phyloP scores from a whole-genome alignment of 2,113 vertebrate species.

The Dermatemys mawii region DNA sequence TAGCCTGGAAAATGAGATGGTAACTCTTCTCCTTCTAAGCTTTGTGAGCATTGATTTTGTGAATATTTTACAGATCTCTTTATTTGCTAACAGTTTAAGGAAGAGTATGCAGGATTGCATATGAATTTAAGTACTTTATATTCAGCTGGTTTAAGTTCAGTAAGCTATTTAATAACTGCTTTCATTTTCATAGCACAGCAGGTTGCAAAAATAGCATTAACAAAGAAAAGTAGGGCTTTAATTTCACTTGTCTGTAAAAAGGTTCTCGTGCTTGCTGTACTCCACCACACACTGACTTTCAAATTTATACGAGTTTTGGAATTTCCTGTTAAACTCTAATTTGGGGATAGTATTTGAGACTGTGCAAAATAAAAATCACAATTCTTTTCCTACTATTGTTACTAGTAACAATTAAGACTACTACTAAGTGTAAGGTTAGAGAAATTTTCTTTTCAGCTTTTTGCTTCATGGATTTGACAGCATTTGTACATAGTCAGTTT shows the following conservation, averaged over 20 bases:
- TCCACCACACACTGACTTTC: neutral
- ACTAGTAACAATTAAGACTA: neutral
- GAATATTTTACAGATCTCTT: accelerated
- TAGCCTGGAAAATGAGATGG: neutral
- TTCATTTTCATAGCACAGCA: neutral
- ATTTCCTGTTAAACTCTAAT: neutral
- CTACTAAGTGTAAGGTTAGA: neutral
- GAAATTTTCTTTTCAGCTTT: neutral
- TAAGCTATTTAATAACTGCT: neutral
- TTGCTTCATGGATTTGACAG: neutral
- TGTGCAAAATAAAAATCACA: neutral
- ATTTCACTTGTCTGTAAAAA: neutral
- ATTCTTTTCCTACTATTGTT: neutral
- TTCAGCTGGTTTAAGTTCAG: neutral
- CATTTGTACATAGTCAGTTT: neutral
- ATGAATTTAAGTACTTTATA: neutral
- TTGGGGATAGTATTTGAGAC: neutral
- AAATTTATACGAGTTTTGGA: neutral
- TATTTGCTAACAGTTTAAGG: accelerated
- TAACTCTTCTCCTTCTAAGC: neutral
- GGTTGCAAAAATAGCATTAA: neutral
- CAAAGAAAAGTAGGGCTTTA: neutral
- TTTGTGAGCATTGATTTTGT: neutral
- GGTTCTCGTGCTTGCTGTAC: neutral
- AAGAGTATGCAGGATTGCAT: neutral